phyloP scores from a whole-genome alignment of 1,140 invertebrate species.

The Rhynchophorus ferrugineus region DNA sequence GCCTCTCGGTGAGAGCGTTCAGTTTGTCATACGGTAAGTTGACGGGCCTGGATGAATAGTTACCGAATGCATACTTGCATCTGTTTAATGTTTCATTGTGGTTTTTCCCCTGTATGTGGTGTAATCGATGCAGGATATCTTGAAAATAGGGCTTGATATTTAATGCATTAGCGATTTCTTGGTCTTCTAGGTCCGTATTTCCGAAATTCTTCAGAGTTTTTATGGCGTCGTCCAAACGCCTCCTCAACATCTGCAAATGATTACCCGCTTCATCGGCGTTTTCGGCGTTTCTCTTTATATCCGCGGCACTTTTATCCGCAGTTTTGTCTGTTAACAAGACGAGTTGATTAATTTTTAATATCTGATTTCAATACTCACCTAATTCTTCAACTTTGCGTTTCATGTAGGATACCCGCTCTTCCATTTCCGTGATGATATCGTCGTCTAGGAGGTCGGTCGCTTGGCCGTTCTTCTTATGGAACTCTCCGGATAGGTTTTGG shows the following conservation, averaged over 20 bases:
- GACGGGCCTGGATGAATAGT: slow-evolving; percentile 11
- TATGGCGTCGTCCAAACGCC: slow-evolving; percentile 1
- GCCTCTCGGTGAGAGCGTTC: slow-evolving; percentile 23
- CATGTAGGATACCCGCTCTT: slow-evolving; percentile 24
- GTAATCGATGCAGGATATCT: no score
- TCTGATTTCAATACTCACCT: background rate
- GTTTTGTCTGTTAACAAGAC: background rate
- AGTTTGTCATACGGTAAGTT: slow-evolving; percentile 18
- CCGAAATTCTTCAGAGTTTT: slow-evolving; percentile 26
- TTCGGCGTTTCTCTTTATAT: background rate
- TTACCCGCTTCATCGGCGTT: background rate
- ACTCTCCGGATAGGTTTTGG: slow-evolving; percentile 14
- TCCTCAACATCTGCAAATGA: slow-evolving; percentile 4
- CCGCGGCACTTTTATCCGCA: slow-evolving; percentile 2
- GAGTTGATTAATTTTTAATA: background rate
- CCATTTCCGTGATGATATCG: slow-evolving; percentile 29
- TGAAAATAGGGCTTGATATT: no score
- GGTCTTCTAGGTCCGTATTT: slow-evolving; percentile 26
- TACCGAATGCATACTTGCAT: slow-evolving; percentile 19
- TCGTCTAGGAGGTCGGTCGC: slow-evolving; percentile 45
- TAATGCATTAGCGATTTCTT: slow-evolving; percentile 30
- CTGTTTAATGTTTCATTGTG: no score
- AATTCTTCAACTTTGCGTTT: slow-evolving; percentile 13
- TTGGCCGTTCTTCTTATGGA: slow-evolving; percentile 38
- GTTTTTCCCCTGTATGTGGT: no score